Conservation (phyloP, 2,888 invertebrate species). For the Aelia acuminata region DNA sequence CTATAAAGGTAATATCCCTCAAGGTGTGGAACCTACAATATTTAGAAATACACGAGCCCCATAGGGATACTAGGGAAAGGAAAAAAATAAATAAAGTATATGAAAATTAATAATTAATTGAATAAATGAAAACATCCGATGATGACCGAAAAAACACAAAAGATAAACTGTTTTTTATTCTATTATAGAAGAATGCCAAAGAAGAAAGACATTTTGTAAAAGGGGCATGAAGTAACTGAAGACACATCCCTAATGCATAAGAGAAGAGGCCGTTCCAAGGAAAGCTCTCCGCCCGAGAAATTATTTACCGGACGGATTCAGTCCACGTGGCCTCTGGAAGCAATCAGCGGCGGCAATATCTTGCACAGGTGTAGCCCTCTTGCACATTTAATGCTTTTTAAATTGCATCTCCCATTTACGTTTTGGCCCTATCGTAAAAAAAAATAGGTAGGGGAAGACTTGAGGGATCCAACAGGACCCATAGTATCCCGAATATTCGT, state of each 20-base stretch:
- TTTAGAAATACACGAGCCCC: no score
- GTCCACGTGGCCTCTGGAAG: conserved; percentile 1
- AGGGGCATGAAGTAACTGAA: conserved; percentile 12
- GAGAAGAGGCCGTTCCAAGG: background rate
- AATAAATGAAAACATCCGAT: background rate
- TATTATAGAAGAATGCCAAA: background rate
- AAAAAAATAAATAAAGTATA: no score
- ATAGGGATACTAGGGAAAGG: no score
- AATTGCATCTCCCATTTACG: conserved; percentile 40
- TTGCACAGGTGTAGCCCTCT: background rate
- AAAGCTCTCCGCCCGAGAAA: background rate
- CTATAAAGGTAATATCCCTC: no score
- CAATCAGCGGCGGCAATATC: conserved; percentile 23
- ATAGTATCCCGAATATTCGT: background rate
- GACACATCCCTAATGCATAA: conserved; percentile 29
- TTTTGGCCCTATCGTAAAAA: conserved; percentile 18
- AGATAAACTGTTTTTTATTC: background rate
- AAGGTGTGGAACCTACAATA: no score
- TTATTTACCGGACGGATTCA: conserved; percentile 32
- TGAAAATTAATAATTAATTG: no score
- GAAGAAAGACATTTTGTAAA: background rate
- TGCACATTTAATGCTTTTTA: conserved; percentile 46
- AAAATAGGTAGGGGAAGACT: background rate
- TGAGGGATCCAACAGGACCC: background rate
- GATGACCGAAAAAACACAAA: background rate